Conservation (phyloP, 2,113 vertebrate genomes). For the Podarcis raffonei region DNA sequence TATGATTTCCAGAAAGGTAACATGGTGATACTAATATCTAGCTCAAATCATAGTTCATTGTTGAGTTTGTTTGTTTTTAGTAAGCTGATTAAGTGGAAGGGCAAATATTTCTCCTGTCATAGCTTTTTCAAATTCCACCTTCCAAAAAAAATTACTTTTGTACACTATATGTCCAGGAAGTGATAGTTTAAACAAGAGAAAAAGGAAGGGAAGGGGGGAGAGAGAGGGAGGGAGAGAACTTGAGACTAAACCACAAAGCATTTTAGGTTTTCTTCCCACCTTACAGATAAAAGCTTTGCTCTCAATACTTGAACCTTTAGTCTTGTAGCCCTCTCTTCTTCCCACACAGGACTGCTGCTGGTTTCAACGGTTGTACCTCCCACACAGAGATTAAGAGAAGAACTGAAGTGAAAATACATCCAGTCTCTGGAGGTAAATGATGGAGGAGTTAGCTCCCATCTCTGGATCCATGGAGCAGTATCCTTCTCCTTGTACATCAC, state of each 20-base stretch:
- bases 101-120: not conserved
- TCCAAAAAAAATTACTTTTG: fast-evolving
- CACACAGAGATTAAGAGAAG: not conserved
- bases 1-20: too few relatives aligned
- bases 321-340: not conserved
- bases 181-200: not conserved
- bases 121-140: not conserved
- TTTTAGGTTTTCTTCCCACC: not conserved
- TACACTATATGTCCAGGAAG: not conserved
- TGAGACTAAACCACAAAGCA: not conserved
- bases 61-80: not conserved
- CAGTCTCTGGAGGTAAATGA: not conserved
- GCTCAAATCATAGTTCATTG: not conserved
- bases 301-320: not conserved
- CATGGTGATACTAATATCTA: not conserved
- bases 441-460: not conserved
- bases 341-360: not conserved
- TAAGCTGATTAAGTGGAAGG: not conserved
- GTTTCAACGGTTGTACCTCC: not conserved
- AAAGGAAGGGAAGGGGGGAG: not conserved
- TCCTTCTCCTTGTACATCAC: not conserved
- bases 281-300: not conserved
- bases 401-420: not conserved
- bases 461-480: not conserved
- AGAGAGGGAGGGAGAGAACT: not conserved